A percentile compares a stretch with the other conserved stretches of the same genome.
Conservation (phyloP, 64 coral and sea anemone species). For the Platygyra sinensis region DNA sequence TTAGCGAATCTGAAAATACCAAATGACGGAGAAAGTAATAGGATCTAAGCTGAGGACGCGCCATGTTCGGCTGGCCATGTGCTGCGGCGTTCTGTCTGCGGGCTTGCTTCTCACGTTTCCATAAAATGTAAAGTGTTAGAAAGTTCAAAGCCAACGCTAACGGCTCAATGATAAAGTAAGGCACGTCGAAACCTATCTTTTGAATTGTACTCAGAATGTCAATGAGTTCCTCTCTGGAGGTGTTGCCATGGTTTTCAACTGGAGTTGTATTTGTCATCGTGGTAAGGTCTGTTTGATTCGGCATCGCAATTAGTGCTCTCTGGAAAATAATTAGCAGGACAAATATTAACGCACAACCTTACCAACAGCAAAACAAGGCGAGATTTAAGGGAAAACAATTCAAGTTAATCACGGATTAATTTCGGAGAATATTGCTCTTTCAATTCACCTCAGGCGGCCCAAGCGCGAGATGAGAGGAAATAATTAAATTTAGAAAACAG, state of each 20-base stretch:
- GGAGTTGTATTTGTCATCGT: background rate
- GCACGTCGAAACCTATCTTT: background rate
- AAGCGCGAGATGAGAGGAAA: too few relatives aligned
- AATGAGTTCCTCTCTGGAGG: slow-evolving; percentile 11
- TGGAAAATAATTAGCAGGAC: background rate
- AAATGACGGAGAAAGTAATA: slow-evolving; percentile 12
- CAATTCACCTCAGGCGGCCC: too few relatives aligned
- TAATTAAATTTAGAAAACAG: too few relatives aligned
- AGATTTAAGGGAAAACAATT: too few relatives aligned
- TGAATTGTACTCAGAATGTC: background rate
- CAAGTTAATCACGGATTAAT: too few relatives aligned
- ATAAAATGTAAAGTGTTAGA: background rate
- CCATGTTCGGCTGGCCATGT: background rate
- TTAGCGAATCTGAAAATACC: slow-evolving; percentile 11
- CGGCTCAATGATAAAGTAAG: slow-evolving; percentile 26
- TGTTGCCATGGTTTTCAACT: background rate
- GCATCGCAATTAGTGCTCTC: background rate
- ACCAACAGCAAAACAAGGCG: too few relatives aligned
- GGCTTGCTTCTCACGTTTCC: background rate
- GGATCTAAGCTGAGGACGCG: background rate
- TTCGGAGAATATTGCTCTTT: too few relatives aligned
- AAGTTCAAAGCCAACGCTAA: background rate
- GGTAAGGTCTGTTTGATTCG: background rate
- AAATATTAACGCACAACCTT: too few relatives aligned
- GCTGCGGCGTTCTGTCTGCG: background rate